A percentile compares a stretch with the other conserved stretches of the same genome.
Conservation (phyloP, 2,113 vertebrate genomes). For the Cygnus buccinator region DNA sequence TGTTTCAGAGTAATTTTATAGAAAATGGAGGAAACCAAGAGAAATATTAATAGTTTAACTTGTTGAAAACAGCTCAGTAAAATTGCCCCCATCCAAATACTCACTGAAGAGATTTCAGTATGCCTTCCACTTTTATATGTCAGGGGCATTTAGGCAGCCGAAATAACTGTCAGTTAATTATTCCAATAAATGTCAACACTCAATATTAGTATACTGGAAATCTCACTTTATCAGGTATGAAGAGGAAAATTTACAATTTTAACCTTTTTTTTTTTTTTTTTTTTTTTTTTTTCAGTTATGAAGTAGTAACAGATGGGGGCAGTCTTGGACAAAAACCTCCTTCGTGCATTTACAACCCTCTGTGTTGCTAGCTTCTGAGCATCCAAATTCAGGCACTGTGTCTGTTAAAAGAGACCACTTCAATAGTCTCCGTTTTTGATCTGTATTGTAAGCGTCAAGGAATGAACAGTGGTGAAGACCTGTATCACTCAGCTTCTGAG, state of each 20-base stretch:
- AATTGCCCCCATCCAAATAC: neutral
- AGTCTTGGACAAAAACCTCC: slow-evolving; percentile 26
- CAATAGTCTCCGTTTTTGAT: neutral
- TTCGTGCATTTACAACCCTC: neutral
- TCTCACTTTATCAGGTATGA: neutral
- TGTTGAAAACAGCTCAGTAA: neutral
- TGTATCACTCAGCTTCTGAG: neutral
- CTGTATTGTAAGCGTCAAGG: neutral
- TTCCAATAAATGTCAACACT: neutral
- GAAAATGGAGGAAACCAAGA: neutral
- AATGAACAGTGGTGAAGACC: neutral
- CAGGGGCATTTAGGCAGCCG: neutral
- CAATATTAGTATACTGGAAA: neutral
- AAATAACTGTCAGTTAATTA: neutral
- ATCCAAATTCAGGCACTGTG: neutral
- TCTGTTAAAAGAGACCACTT: neutral
- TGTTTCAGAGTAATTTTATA: neutral
- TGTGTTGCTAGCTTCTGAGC: neutral
- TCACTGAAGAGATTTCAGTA: neutral
- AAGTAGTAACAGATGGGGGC: slow-evolving; percentile 52
- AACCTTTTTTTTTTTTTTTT: neutral
- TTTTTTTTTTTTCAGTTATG: neutral
- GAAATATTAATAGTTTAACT: neutral
- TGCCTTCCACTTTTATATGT: neutral
- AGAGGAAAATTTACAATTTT: neutral